Conservation (phyloP, 2,888 invertebrate genomes). For the Panopea generosa region DNA sequence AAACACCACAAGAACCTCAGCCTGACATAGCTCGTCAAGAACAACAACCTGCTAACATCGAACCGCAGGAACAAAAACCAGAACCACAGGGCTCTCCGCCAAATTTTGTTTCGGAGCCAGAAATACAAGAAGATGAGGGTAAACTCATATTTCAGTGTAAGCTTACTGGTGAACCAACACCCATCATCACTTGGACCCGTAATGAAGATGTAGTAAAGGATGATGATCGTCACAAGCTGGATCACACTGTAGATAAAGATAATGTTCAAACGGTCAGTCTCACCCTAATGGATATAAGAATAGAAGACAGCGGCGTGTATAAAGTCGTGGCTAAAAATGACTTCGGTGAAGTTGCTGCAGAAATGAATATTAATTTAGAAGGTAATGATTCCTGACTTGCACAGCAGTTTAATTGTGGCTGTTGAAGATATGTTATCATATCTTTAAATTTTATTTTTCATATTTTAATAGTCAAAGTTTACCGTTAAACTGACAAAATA, state of each 20-base stretch:
- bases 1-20: no score
- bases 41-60: no score
- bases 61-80: slow-evolving; percentile 43
- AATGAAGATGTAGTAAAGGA: slow-evolving; percentile 93
- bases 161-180: slow-evolving; percentile 86
- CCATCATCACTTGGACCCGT: slow-evolving; percentile 97
- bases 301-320: slow-evolving; percentile 94
- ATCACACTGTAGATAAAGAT: slow-evolving; percentile 87
- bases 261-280: slow-evolving; percentile 92
- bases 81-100: slow-evolving; percentile 86
- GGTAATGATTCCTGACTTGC: no score
- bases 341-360: slow-evolving; percentile 96
- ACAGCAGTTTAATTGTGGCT: no score
- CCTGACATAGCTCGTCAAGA: no score
- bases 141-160: slow-evolving; percentile 89
- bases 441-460: no score
- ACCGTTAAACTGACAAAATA: no score
- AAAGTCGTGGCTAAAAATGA: slow-evolving; percentile 96
- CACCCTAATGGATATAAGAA: slow-evolving; percentile 93
- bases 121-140: slow-evolving; percentile 97
- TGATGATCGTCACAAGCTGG: slow-evolving; percentile 90
- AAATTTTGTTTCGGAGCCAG: slow-evolving; percentile 98
- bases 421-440: no score
- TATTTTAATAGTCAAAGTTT: no score
- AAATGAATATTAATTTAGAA: slow-evolving; percentile 91